phyloP scores from a whole-genome alignment of 2,113 vertebrate species.

The Bombycilla garrulus region DNA sequence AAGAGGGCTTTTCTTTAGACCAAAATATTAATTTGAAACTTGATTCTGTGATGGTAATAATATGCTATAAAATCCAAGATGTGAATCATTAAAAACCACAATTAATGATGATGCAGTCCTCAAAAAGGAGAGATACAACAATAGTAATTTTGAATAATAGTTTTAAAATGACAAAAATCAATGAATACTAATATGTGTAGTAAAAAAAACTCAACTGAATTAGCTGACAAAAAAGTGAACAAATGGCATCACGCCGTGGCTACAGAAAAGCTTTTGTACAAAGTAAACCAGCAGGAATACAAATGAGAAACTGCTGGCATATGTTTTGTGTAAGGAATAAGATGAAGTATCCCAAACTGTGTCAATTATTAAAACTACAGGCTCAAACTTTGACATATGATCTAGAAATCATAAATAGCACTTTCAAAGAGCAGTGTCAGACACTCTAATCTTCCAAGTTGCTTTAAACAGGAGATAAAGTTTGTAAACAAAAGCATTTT shows the following conservation, averaged over 20 bases:
- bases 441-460: constrained; percentile 31
- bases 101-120: constrained; percentile 36
- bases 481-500: constrained; percentile 60
- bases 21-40: constrained; percentile 60
- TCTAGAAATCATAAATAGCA: constrained; percentile 52
- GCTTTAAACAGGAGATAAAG: constrained; percentile 43
- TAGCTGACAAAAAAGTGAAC: constrained; percentile 53
- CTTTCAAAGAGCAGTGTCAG: constrained; percentile 47
- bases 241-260: background rate
- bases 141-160: constrained; percentile 56
- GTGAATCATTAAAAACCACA: constrained; percentile 41
- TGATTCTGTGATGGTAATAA: constrained; percentile 50
- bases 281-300: constrained; percentile 47
- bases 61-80: constrained; percentile 37
- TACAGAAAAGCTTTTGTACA: constrained; percentile 42
- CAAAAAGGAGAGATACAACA: constrained; percentile 27
- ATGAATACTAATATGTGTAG: constrained; percentile 54
- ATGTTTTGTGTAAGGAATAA: constrained; percentile 27
- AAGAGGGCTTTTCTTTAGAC: background rate
- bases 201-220: constrained; percentile 40
- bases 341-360: constrained; percentile 34
- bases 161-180: constrained; percentile 61
- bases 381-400: constrained; percentile 49
- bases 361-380: constrained; percentile 57
- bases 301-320: constrained; percentile 47